phyloP scores from a whole-genome alignment of 2,113 vertebrate species.

The Pachyramphus minor region DNA sequence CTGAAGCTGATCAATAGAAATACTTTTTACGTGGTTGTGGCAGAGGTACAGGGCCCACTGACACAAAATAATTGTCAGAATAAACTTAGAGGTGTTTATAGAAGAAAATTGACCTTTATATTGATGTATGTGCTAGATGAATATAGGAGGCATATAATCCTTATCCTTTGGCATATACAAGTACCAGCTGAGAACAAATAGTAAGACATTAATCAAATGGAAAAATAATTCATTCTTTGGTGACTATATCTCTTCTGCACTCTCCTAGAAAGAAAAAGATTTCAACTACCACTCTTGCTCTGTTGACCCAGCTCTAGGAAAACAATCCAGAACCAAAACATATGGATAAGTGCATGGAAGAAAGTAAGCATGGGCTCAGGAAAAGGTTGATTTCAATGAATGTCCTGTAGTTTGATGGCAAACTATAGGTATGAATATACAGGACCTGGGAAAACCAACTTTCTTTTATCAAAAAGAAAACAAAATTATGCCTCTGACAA shows the following conservation, averaged over 20 bases:
- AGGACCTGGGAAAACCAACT: neutral
- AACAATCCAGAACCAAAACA: neutral
- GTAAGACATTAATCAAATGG: neutral
- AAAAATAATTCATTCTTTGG: neutral
- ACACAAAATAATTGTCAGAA: neutral
- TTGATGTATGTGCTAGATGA: neutral
- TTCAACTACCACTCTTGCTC: rapidly evolving
- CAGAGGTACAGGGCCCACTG: neutral
- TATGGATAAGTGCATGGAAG: neutral
- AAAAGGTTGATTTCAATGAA: neutral
- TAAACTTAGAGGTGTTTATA: neutral
- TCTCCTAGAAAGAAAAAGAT: neutral
- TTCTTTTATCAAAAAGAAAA: neutral
- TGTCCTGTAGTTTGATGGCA: neutral
- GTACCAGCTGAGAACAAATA: neutral
- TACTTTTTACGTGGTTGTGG: neutral
- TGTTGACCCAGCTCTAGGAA: neutral
- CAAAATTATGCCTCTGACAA: neutral
- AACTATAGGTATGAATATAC: neutral
- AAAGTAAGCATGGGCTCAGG: neutral
- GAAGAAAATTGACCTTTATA: neutral
- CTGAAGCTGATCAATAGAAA: neutral
- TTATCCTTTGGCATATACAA: neutral
- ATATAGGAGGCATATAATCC: neutral
- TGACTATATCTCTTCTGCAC: neutral